A percentile compares a stretch with the other conserved stretches of the same genome.
Evolutionary conservation across 2,888 invertebrate genomes (phyloP).

Genomic region (Pristionchus maxplancki): DNA sequence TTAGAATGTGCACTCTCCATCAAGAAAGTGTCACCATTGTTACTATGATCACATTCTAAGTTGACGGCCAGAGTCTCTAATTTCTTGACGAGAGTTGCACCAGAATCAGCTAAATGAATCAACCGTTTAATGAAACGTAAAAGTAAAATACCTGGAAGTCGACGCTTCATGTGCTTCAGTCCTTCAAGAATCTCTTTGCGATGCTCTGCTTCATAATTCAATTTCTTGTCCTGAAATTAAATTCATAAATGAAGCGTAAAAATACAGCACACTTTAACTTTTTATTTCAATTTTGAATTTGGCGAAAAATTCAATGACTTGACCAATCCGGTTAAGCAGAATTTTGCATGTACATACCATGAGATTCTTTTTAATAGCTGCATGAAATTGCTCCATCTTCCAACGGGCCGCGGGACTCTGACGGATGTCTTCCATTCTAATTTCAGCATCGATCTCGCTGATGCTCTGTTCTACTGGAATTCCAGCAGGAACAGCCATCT

Average conservation of each 20-base stretch:
- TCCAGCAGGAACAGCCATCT: slow-evolving; percentile 40
- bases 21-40: neutral
- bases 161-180: slow-evolving; percentile 33
- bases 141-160: slow-evolving; percentile 14
- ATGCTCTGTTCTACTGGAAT: slow-evolving; percentile 44
- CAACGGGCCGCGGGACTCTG: slow-evolving; percentile 17
- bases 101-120: slow-evolving; percentile 9
- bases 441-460: slow-evolving; percentile 49
- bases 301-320: too few relatives aligned
- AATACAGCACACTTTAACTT: too few relatives aligned
- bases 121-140: neutral
- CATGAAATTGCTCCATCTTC: slow-evolving; percentile 44
- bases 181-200: slow-evolving; percentile 45
- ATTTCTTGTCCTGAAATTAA: slow-evolving; percentile 40
- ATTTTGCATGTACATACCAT: slow-evolving; percentile 5
- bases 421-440: slow-evolving; percentile 39
- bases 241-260: neutral
- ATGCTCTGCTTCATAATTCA: slow-evolving; percentile 43
- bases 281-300: neutral
- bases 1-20: slow-evolving; percentile 28
- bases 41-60: neutral
- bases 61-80: slow-evolving; percentile 6
- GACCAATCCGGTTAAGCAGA: too few relatives aligned
- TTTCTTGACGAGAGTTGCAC: slow-evolving; percentile 32
- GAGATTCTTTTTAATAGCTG: slow-evolving; percentile 40